phyloP scores from a whole-genome alignment of 2,113 vertebrate species.

The Heliornis fulica region DNA sequence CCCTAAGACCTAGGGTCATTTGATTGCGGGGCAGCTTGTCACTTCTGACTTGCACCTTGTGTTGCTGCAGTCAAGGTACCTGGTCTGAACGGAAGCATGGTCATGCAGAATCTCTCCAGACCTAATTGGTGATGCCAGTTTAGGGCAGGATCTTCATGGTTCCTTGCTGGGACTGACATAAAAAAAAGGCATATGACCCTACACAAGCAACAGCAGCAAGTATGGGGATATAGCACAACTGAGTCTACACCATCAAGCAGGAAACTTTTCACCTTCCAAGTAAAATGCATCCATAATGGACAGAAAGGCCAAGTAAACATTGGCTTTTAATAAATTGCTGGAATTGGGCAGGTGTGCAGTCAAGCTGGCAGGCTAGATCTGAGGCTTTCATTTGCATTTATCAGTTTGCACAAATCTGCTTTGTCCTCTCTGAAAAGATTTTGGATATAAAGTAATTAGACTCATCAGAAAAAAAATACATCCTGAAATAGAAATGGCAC shows the following conservation, averaged over 20 bases:
- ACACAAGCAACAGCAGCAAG: neutral
- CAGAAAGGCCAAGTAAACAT: neutral
- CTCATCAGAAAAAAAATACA: neutral
- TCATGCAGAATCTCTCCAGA: neutral
- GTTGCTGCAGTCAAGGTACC: neutral
- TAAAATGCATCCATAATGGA: neutral
- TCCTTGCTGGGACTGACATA: neutral
- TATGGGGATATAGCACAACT: neutral
- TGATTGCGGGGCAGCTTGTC: neutral
- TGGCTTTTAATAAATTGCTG: neutral
- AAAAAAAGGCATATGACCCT: neutral
- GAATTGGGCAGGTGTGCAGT: neutral
- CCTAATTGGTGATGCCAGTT: neutral
- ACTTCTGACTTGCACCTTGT: neutral
- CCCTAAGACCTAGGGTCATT: neutral
- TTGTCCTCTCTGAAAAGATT: neutral
- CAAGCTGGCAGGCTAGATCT: neutral
- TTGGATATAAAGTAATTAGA: neutral
- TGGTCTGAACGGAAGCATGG: neutral
- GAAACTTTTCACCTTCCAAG: neutral
- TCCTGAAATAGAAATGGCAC: neutral
- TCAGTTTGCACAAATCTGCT: neutral
- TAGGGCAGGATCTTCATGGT: neutral
- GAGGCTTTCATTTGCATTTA: neutral
- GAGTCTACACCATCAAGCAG: neutral